A percentile compares a stretch with the other conserved stretches of the same genome.
phyloP scores from a whole-genome alignment of 2,888 invertebrate species.

The Mesorhabditis belari region DNA sequence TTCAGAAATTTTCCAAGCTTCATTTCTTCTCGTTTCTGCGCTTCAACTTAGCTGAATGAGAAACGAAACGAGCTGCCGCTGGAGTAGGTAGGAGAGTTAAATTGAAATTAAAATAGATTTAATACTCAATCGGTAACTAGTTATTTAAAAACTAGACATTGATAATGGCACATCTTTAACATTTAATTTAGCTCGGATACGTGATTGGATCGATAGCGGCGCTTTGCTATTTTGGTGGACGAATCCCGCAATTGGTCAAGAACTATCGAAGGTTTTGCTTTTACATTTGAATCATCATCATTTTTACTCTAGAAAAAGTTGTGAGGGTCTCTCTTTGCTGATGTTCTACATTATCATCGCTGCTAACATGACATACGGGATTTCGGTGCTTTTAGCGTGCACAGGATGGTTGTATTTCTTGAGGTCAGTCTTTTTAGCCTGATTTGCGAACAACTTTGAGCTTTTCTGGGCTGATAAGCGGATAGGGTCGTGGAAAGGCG shows the following conservation, averaged over 20 bases:
- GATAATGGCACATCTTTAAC: too few relatives aligned
- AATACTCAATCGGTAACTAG: too few relatives aligned
- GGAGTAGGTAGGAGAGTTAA: too few relatives aligned
- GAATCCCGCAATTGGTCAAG: conserved; percentile 51
- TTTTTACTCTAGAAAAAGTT: conserved; percentile 29
- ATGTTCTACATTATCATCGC: conserved; percentile 52
- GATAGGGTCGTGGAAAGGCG: background rate
- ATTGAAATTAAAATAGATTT: too few relatives aligned
- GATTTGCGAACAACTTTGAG: background rate
- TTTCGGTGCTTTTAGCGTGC: conserved; percentile 52
- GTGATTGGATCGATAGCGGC: conserved; percentile 52
- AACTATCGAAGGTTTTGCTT: conserved; percentile 5
- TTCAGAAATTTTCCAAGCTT: too few relatives aligned
- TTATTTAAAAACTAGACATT: too few relatives aligned
- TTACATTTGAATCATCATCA: background rate
- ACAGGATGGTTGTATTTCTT: conserved; percentile 47
- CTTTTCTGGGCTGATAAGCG: background rate
- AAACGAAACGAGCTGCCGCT: too few relatives aligned
- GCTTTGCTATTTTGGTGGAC: conserved; percentile 50
- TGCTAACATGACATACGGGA: conserved; percentile 54
- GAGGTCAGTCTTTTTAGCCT: conserved; percentile 10
- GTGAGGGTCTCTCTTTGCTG: conserved; percentile 50
- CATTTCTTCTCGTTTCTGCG: too few relatives aligned
- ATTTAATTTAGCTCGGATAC: conserved; percentile 42
- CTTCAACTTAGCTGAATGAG: too few relatives aligned